Base-by-base conservation (phyloP, 2,113 vertebrate species). In the Xyrauchen texanus region DNA sequence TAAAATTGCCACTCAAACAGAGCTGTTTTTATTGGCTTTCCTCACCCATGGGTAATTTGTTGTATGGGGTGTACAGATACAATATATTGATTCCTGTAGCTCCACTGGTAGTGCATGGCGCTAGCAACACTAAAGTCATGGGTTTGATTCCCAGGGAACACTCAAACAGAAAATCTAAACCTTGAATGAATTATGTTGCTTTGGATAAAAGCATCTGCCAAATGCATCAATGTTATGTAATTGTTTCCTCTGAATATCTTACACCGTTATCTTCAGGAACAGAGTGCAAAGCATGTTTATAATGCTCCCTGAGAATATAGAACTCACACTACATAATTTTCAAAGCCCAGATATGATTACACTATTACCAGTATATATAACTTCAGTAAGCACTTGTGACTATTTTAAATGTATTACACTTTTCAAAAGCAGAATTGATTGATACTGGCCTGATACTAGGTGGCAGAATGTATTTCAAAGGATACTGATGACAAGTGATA, bases 401-500 rank as follows among this genome's bases (percentile, higher is more conserved):
- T 61, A 73, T 61, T 73, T 73, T 61, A 21, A 61, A 73, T 62
- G 7, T 60, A 61, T 47, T 61, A 73, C 45, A 49, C 57, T 62
- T 73, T 73, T 73, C 44, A 73, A 49, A 62, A 62, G 57, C 57
- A 62, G 57, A 62, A 11, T 44, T 12, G 57, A 9, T 45, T 46
- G 42, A 58, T 71, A 71, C 2, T 9, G 44, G 12, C 12, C 51
- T 70, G 21, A 34, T 34, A 34, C 21, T 7, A 21, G 44, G 10
- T 73, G 42, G 44, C 44, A 16, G 55, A 9, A n/a, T 60, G 70
- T 46, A 75, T 64, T 75, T 52, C 62, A 47, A 34, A n/a, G 8
- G 45, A 60, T 34, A 34, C 21, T 2, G 4, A 10, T 61, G 16
- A 62, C 52, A 64, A 45, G 51, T 15, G 68, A 62, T 45, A 34